Base-by-base conservation (phyloP, 2,888 invertebrate species). In the Eupeodes latifasciatus region DNA sequence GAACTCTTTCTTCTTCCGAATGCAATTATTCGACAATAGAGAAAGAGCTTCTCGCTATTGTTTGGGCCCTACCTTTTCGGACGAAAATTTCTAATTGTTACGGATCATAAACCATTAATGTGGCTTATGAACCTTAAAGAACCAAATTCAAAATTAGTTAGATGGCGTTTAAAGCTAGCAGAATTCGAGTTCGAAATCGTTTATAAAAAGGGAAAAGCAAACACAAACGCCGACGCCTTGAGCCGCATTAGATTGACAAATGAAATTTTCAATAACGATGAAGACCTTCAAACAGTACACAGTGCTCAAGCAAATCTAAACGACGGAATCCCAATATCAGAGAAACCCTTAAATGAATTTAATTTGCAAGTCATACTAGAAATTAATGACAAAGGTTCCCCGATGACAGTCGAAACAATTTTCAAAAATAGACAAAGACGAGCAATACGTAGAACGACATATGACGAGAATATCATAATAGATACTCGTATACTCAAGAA, bases 11-110 rank as follows among this genome's bases (percentile, higher is more conserved):
- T 2, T 34, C 74, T 9, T 61, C 89, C 0, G 90, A 91, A 89
- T 36, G 9, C 7, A 91, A 90, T 34, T 91, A 91, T 59, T 87
- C 88, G 0, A 90, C 90, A 0, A 90, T 92, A 5, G 92, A 93
- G 76, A 92, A 92, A 61, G 92, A 93, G 88, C 72, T 92, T 0
- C 51, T 92, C 49, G 91, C 90, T 0, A 91, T 92, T 5, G 90
- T 92, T 0, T 92, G 91, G 91, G 34, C 92, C 92, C 1, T 92
- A 92, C 49, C 36, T 93, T 4, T 92, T 91, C 47, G 92, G 92
- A 5, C 88, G 90, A 36, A 91, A 91, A 76, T 93, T 94, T 51
- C 91, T 81, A 0, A 90, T 92, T n/a, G 82, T 91, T 1, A 92
- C 92, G 0, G 92, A 92, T 79, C 91, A 92, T 81, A 90, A 90